phyloP scores from a whole-genome alignment of 2,797 vertebrate genomes.

The Phalanger gymnotis region DNA sequence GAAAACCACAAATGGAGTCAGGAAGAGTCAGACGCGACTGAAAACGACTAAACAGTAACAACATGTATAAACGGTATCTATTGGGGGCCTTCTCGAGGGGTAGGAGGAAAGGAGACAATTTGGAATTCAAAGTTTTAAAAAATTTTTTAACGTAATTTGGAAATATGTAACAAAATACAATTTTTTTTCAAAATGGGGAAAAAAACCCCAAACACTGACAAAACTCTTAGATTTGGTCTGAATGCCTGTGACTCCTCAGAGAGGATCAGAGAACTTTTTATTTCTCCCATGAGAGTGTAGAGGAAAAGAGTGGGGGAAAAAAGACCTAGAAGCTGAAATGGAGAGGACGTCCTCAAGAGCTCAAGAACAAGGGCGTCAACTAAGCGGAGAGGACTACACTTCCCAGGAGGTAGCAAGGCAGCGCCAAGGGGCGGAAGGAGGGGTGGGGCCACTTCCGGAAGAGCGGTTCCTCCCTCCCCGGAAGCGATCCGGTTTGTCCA shows the following conservation, averaged over 20 bases:
- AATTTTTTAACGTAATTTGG: neutral
- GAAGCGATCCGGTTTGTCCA: neutral
- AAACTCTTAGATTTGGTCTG: neutral
- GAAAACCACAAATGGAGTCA: neutral
- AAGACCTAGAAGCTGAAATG: neutral
- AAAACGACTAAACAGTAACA: neutral
- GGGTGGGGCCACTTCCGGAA: neutral
- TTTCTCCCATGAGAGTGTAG: fast-evolving
- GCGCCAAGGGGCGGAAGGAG: neutral
- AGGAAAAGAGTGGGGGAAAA: neutral
- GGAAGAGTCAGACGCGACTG: neutral
- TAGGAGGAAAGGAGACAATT: neutral
- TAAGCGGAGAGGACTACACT: neutral
- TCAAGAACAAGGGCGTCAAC: neutral
- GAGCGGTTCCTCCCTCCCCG: slow-evolving; percentile 13
- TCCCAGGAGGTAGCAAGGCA: neutral
- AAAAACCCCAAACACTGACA: neutral
- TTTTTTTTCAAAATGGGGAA: neutral
- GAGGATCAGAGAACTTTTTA: neutral
- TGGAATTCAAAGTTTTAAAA: neutral
- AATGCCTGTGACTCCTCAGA: neutral
- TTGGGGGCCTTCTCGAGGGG: neutral
- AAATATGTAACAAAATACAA: neutral
- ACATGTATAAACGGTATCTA: neutral
- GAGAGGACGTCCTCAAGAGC: neutral